Percentiles rank a stretch among this genome's conserved stretches.
Evolutionary conservation across 2,113 vertebrate genomes (phyloP).

Genomic region (Chaetodon trifascialis): DNA sequence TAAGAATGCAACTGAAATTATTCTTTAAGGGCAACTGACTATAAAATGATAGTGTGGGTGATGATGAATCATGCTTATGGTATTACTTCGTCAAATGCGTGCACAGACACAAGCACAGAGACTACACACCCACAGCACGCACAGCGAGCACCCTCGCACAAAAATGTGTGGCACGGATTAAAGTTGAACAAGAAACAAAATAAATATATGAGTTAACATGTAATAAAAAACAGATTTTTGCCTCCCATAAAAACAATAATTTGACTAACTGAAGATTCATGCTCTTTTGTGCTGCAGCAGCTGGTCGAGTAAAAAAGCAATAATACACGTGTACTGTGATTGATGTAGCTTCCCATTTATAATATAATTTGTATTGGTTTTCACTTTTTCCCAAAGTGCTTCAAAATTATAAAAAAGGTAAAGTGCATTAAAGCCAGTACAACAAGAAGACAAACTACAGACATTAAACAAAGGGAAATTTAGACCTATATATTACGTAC

Average conservation of each 20-base stretch:
- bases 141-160: neutral
- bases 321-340: constrained; percentile 78
- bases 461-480: constrained; percentile 1
- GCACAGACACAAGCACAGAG: constrained; percentile 10
- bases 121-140: neutral
- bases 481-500: neutral
- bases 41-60: constrained; percentile 51
- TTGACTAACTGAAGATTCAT: constrained; percentile 64
- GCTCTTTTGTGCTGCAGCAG: constrained; percentile 54
- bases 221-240: neutral
- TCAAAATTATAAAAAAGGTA: constrained; percentile 56
- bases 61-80: constrained; percentile 47
- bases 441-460: constrained; percentile 5
- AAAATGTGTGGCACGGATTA: constrained; percentile 9
- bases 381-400: constrained; percentile 72
- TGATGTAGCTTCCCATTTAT: constrained; percentile 81
- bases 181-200: constrained; percentile 14
- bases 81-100: neutral
- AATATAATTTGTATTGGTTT: constrained; percentile 87
- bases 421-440: constrained; percentile 23
- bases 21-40: constrained; percentile 37
- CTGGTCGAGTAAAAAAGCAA: constrained; percentile 74
- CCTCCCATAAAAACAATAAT: constrained; percentile 44
- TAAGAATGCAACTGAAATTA: neutral
- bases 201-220: neutral